Conservation (phyloP, 2,113 vertebrate species). For the Stigmatopora nigra region DNA sequence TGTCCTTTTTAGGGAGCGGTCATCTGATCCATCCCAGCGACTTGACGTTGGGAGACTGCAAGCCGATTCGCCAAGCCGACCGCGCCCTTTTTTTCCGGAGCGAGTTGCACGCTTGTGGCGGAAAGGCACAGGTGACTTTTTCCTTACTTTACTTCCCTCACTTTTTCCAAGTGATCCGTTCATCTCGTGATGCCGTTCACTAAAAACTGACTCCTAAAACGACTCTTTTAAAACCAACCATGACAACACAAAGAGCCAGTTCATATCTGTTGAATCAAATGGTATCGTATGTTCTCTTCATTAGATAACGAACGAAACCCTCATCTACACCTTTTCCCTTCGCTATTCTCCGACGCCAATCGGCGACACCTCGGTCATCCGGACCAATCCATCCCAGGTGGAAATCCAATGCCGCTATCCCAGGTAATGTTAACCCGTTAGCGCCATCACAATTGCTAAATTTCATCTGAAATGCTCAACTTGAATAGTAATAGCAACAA, state of each 20-base stretch:
- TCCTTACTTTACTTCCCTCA: not conserved
- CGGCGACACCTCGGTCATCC: constrained; percentile 37
- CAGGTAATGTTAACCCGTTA: constrained; percentile 42
- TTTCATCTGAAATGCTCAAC: too few species aligned
- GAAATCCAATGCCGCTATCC: constrained; percentile 53
- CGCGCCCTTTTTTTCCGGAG: constrained; percentile 42
- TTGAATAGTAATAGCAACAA: too few species aligned
- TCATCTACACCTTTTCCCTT: constrained; percentile 58
- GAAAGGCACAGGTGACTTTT: constrained; percentile 26
- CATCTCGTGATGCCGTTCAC: too few species aligned
- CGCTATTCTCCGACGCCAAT: constrained; percentile 44
- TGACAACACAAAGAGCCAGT: too few species aligned
- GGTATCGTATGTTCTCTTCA: not conserved
- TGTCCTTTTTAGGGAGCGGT: constrained; percentile 42
- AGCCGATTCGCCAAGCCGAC: not conserved
- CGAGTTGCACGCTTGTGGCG: constrained; percentile 43
- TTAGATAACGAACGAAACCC: constrained; percentile 50
- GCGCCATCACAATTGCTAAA: not conserved
- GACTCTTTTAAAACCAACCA: too few species aligned
- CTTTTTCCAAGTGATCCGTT: too few species aligned
- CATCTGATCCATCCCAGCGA: constrained; percentile 43
- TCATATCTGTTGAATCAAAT: not conserved
- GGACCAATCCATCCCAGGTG: constrained; percentile 42
- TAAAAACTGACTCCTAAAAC: too few species aligned
- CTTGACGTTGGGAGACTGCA: constrained; percentile 59